A percentile compares a stretch with the other conserved stretches of the same genome.
Evolutionary conservation across 2,113 vertebrate genomes (phyloP).

Genomic region (Forbesichthys agassizii): DNA sequence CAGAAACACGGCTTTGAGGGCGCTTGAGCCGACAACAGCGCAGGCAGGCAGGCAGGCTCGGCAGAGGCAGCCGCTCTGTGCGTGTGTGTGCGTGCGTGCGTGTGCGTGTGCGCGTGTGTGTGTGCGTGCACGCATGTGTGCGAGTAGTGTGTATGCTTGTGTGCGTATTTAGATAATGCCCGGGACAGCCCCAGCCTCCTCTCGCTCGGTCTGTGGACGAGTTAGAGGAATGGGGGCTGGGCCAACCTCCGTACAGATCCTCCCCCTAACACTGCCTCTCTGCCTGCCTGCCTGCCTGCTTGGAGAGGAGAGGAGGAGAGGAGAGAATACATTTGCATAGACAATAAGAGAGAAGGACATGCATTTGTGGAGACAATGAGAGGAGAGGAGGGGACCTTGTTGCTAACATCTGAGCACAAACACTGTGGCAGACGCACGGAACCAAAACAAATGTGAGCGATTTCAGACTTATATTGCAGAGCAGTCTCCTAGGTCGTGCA

Average conservation of each 20-base stretch:
- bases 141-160: slow-evolving; percentile 5
- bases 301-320: slow-evolving; percentile 20
- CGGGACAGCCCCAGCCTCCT: slow-evolving; percentile 72
- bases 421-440: not conserved
- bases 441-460: not conserved
- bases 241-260: slow-evolving; percentile 42
- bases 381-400: not conserved
- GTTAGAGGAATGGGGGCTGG: slow-evolving; percentile 66
- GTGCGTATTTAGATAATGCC: slow-evolving; percentile 71
- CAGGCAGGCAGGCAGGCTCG: slow-evolving; percentile 37
- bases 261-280: slow-evolving; percentile 44
- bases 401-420: not conserved
- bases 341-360: not conserved
- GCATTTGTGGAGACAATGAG: too few species aligned
- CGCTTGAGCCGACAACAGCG: slow-evolving; percentile 54
- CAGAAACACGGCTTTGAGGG: slow-evolving; percentile 68
- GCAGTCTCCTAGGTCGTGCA: not conserved
- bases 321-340: not conserved
- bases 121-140: slow-evolving; percentile 14
- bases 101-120: slow-evolving; percentile 22
- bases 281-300: not conserved
- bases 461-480: not conserved
- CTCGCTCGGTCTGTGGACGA: slow-evolving; percentile 46
- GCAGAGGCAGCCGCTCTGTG: slow-evolving; percentile 36
- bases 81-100: slow-evolving; percentile 20